Conservation (phyloP, 2,113 vertebrate genomes). For the Prolemur simus region DNA sequence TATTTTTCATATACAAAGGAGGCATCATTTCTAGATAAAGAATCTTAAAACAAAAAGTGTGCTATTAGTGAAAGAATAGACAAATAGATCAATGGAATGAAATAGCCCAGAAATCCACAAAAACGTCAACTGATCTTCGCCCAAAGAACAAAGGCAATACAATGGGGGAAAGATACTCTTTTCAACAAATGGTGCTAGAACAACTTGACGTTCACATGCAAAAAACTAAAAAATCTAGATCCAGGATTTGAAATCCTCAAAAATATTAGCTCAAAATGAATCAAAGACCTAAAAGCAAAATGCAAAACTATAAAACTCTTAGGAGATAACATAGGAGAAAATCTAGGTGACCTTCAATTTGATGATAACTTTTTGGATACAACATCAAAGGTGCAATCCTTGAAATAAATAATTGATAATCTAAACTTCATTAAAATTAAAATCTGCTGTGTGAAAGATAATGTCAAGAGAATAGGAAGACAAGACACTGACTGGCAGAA, state of each 20-base stretch:
- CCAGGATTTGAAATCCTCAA: neutral
- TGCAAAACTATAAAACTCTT: neutral
- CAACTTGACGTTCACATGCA: neutral
- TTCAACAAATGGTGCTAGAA: neutral
- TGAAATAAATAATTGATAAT: neutral
- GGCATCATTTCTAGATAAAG: neutral
- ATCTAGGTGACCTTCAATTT: neutral
- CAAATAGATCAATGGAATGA: neutral
- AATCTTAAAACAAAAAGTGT: neutral
- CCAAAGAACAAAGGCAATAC: neutral
- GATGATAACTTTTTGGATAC: neutral
- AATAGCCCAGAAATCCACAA: neutral
- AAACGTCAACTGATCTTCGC: neutral
- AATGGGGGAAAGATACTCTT: neutral
- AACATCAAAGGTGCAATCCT: neutral
- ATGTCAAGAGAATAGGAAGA: neutral
- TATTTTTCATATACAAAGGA: neutral
- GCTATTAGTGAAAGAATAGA: neutral
- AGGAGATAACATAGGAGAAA: neutral
- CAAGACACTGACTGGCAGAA: neutral
- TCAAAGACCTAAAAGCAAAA: neutral
- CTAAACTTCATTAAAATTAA: neutral
- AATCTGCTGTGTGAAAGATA: neutral
- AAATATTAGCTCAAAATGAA: neutral
- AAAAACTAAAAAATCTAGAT: neutral